A percentile compares a stretch with the other conserved stretches of the same genome.
Evolutionary conservation across 2,888 invertebrate genomes (phyloP).

Genomic region (Seladonia tumulorum): DNA sequence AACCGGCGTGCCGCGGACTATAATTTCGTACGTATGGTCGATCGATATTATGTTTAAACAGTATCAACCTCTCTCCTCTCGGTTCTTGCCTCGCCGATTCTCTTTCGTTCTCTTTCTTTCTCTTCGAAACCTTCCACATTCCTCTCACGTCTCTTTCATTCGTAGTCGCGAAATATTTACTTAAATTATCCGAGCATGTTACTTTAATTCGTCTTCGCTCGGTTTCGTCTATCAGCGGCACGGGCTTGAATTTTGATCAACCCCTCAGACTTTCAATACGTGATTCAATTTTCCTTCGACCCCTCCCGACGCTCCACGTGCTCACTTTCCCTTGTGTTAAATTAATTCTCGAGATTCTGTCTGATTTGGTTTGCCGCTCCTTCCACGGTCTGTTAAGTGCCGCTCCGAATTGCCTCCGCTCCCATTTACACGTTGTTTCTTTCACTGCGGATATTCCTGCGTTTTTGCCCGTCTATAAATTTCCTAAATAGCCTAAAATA

Average conservation of each 20-base stretch:
- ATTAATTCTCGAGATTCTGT: slow-evolving; percentile 59
- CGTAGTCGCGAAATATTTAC: slow-evolving; percentile 67
- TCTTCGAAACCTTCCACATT: not conserved
- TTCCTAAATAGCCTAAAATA: not conserved
- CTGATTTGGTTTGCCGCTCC: not conserved
- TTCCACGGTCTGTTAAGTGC: not conserved
- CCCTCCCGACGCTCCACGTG: slow-evolving; percentile 11
- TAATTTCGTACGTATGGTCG: slow-evolving; percentile 66
- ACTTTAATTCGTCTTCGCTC: slow-evolving; percentile 51
- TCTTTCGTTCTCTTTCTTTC: not conserved
- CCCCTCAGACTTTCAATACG: slow-evolving; percentile 49
- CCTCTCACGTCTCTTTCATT: slow-evolving; percentile 48
- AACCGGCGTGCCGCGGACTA: slow-evolving; percentile 50
- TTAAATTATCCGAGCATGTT: slow-evolving; percentile 62
- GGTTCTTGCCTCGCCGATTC: not conserved
- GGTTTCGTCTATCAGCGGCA: not conserved
- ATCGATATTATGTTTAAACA: slow-evolving; percentile 74
- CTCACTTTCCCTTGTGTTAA: slow-evolving; percentile 49
- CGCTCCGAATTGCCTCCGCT: not conserved
- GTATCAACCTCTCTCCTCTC: slow-evolving; percentile 49
- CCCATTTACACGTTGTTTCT: slow-evolving; percentile 4
- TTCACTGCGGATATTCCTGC: not conserved
- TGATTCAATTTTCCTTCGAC: slow-evolving; percentile 56
- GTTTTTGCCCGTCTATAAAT: not conserved
- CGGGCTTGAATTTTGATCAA: slow-evolving; percentile 5